Percentiles rank a stretch among this genome's conserved stretches.
These are phyloP conservation scores for Solenodon paradoxus DNA, from an alignment of 2,113 vertebrate genomes.

Conservation along the genomic window DNA sequence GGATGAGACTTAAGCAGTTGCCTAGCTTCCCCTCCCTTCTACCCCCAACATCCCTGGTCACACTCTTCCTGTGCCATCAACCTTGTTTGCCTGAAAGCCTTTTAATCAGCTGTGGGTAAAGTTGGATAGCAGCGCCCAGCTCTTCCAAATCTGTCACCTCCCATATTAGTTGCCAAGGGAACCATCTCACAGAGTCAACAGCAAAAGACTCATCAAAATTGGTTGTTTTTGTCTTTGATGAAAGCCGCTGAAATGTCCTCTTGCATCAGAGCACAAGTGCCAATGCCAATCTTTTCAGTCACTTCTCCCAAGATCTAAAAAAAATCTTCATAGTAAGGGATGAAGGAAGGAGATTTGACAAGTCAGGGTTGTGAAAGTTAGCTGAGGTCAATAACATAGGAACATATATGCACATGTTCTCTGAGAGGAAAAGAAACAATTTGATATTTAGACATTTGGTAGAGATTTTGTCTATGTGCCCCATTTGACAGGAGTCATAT, in stretches of 20 bases:
- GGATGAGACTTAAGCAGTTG: background rate
- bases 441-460: slow-evolving; percentile 13
- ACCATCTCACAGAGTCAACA: slow-evolving; percentile 69
- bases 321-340: background rate
- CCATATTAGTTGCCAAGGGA: slow-evolving; percentile 77
- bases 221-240: slow-evolving; percentile 61
- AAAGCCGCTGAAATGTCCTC: slow-evolving; percentile 64
- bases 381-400: background rate
- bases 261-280: background rate
- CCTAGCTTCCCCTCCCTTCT: background rate
- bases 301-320: slow-evolving; percentile 13
- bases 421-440: background rate
- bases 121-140: slow-evolving; percentile 10
- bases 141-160: slow-evolving; percentile 56
- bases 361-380: background rate
- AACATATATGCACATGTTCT: background rate
- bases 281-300: background rate
- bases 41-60: no score
- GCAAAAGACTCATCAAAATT: slow-evolving; percentile 76
- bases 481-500: background rate
- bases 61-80: background rate
- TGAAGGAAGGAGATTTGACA: background rate
- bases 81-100: slow-evolving; percentile 8
- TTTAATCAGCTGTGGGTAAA: slow-evolving; percentile 34
- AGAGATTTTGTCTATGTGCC: background rate